Evolutionary conservation across 2,797 vertebrate species (phyloP).

Genomic region (Pagetopsis macropterus): DNA sequence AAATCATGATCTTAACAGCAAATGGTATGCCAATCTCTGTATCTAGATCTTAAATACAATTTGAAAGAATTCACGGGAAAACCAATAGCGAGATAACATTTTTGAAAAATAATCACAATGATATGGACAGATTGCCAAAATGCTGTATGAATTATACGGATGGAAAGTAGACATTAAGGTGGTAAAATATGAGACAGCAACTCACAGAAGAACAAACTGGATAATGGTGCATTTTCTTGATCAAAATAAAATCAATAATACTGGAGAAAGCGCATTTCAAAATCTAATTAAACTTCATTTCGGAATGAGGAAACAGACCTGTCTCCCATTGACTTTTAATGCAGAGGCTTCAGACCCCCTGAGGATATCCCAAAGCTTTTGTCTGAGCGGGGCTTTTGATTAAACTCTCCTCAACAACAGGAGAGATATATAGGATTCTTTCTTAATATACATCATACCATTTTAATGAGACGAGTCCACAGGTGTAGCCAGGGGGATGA

Average conservation of each 20-base stretch:
- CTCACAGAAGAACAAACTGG: background rate
- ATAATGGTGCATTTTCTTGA: background rate
- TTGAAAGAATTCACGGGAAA: background rate
- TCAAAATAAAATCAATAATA: background rate
- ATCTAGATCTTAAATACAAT: background rate
- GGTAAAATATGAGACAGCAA: background rate
- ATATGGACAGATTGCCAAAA: background rate
- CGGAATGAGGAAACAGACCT: background rate
- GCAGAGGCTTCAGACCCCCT: conserved; percentile 9
- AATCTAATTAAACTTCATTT: conserved; percentile 8
- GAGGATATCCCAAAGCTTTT: conserved; percentile 12
- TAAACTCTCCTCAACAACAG: conserved; percentile 20
- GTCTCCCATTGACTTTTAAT: conserved; percentile 1
- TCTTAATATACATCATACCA: conserved; percentile 35
- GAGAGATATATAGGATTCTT: conserved; percentile 5
- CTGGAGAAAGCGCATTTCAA: background rate
- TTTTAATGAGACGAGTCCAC: conserved; percentile 55
- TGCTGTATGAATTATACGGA: background rate
- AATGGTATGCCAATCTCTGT: no score
- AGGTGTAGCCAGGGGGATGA: conserved; percentile 69
- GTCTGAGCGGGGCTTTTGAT: conserved; percentile 29
- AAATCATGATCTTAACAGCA: no score
- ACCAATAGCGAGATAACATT: background rate
- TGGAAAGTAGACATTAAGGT: background rate
- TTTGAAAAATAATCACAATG: background rate